Evolutionary conservation across 2,888 invertebrate species (phyloP).

Genomic region (Podabrus alpinus): DNA sequence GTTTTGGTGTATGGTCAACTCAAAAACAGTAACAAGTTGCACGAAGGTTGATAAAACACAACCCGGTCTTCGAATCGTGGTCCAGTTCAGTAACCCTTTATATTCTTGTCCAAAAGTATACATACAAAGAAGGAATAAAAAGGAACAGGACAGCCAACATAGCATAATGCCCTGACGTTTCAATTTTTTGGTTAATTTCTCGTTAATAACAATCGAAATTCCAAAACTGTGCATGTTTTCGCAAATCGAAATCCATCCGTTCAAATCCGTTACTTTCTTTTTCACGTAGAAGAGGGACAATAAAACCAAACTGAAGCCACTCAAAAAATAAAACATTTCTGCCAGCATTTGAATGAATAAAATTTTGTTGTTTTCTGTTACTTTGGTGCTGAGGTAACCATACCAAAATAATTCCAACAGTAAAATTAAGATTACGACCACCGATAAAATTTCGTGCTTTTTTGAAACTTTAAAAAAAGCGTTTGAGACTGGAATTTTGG

Average conservation of each 20-base stretch:
- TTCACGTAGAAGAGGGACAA: slow-evolving; percentile 7
- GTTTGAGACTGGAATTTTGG: neutral
- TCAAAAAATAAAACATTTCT: slow-evolving; percentile 22
- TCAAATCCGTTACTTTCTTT: slow-evolving; percentile 18
- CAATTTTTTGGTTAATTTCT: neutral
- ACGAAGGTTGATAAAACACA: slow-evolving; percentile 3
- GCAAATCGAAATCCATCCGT: slow-evolving; percentile 22
- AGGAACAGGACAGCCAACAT: neutral
- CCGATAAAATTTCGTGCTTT: neutral
- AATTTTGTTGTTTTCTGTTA: neutral
- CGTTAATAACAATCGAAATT: slow-evolving; percentile 14
- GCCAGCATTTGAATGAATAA: slow-evolving; percentile 17
- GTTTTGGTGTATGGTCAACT: neutral
- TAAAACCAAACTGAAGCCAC: slow-evolving; percentile 10
- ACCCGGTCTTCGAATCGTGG: slow-evolving; percentile 4
- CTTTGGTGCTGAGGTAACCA: neutral
- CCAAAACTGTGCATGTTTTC: slow-evolving; percentile 18
- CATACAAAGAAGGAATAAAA: neutral
- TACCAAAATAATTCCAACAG: slow-evolving; percentile 12
- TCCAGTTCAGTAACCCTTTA: neutral
- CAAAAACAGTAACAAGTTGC: slow-evolving; percentile 11
- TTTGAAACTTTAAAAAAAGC: neutral
- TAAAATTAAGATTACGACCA: neutral
- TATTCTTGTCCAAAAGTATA: slow-evolving; percentile 1
- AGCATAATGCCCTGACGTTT: neutral